Evolutionary conservation across 2,797 vertebrate species (phyloP), one percentile per base, ranked within the genome.

Genomic region (Clarias laeviceps): DNA sequence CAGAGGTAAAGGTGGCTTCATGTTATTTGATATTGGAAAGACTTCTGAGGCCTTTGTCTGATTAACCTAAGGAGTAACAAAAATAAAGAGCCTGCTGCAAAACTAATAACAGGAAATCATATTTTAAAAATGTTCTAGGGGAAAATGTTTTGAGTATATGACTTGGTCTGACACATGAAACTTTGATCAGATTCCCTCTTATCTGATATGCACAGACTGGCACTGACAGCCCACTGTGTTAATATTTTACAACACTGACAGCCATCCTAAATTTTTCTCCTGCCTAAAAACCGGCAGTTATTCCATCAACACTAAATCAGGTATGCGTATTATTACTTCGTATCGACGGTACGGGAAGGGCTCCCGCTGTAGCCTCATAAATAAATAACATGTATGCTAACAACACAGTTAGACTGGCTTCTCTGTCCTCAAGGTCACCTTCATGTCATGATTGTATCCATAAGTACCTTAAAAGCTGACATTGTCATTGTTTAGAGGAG

Each of bases 241-340:
- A 40, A 74, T 27, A 76, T 82, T 18, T 45, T 12, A 29, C 27
- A 45, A 80, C 27, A 5, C 5, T 0, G 59, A 80, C 78, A 85
- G 40, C 78, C 24, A 56, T 40, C 15, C 24, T 85, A 73, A 56
- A 81, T 73, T 56, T 59, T 11, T 29, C 73, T 54, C 9, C 66
- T 54, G 66, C 15, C 29, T 64, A n/a, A 73, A 15, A 74, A 61
- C 54, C 3, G 22, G 59, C 79, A 29, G 22, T 66, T 69, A 27
- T 81, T 73, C 57, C 37, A 59, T 64, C 78, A 45, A 45, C 22
- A 45, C 20, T 73, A 81, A 81, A 81, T 81, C 84, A 85, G 68
- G 29, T 50, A 27, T 5, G 59, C 0, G 45, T n/a, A 50, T 56
- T 69, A 64, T 85, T 61, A 45, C 69, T 34, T 59, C 20, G 22